Conservation (phyloP, 2,113 vertebrate species). For the Australoheros scitulus region DNA sequence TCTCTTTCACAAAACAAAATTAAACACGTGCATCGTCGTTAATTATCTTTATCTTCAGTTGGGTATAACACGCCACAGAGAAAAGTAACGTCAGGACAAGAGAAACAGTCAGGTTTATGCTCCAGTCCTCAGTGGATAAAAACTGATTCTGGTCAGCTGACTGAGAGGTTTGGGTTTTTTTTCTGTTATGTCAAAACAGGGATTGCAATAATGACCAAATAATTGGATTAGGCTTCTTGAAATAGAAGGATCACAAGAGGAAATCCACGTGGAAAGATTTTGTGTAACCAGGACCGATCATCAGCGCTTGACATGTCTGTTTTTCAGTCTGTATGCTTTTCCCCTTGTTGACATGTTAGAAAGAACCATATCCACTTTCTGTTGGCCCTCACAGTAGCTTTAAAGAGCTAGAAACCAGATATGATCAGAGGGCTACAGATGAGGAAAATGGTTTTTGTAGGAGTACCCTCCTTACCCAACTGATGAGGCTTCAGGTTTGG, state of each 20-base stretch:
- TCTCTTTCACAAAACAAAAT: no score
- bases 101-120: background rate
- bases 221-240: slow-evolving; percentile 41
- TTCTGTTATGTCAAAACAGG: slow-evolving; percentile 31
- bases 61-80: background rate
- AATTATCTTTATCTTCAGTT: background rate
- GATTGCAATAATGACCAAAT: slow-evolving; percentile 42
- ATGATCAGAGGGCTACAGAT: slow-evolving; percentile 31
- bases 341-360: background rate
- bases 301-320: background rate
- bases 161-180: slow-evolving; percentile 5
- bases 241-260: slow-evolving; percentile 52
- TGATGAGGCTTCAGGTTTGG: background rate
- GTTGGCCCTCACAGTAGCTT: background rate
- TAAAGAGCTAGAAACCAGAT: slow-evolving; percentile 13
- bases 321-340: background rate
- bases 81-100: background rate
- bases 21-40: rapidly evolving
- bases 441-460: background rate
- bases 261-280: slow-evolving; percentile 17
- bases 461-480: background rate
- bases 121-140: background rate
- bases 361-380: background rate
- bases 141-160: background rate
- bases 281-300: background rate